Evolutionary conservation across 1,140 invertebrate genomes (phyloP).

Genomic region (Theocolax elegans): DNA sequence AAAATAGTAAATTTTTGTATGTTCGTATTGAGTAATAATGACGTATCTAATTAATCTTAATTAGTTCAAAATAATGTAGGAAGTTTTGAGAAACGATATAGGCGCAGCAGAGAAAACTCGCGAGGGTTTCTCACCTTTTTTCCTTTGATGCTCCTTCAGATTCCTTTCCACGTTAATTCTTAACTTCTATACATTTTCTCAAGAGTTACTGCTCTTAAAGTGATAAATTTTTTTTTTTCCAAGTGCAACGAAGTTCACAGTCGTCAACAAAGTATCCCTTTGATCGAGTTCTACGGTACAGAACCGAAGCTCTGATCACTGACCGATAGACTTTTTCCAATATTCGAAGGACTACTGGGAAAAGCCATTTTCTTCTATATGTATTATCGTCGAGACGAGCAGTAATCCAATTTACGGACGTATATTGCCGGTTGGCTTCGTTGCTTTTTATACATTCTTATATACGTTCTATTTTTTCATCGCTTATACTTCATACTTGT

Average conservation of each 20-base stretch:
- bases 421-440: neutral
- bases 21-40: no score
- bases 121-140: neutral
- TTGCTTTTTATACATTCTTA: no score
- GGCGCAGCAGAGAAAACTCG: neutral
- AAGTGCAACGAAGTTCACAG: neutral
- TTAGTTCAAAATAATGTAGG: no score
- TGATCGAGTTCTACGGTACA: constrained; percentile 16
- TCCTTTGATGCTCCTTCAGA: neutral
- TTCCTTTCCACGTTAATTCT: constrained; percentile 2
- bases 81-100: no score
- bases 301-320: constrained; percentile 2
- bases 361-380: constrained; percentile 11
- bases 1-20: no score
- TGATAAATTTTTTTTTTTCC: constrained; percentile 17
- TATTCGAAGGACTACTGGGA: neutral
- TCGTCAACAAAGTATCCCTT: neutral
- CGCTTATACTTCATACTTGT: neutral
- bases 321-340: neutral
- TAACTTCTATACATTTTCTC: neutral
- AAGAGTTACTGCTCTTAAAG: neutral
- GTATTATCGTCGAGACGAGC: neutral
- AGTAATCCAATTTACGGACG: constrained; percentile 20
- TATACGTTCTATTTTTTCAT: no score
- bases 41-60: no score